phyloP scores from a whole-genome alignment of 1,140 invertebrate genomes.

The Drosophila orosa region DNA sequence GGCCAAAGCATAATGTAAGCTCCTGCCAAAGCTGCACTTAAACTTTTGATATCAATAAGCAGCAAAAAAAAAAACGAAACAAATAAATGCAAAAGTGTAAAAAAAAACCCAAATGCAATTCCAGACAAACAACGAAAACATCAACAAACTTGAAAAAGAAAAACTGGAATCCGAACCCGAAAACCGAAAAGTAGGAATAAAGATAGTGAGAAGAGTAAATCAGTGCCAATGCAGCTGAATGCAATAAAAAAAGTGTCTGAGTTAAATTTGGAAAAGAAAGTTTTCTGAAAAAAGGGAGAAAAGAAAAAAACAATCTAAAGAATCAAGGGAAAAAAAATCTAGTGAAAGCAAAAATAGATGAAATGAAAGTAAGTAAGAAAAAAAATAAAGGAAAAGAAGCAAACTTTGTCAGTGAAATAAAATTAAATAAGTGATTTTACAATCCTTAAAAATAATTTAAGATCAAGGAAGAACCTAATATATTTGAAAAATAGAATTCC shows the following conservation, averaged over 20 bases:
- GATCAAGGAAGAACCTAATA: not conserved
- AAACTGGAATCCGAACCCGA: not conserved
- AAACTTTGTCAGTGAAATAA: not conserved
- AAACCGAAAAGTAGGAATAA: constrained; percentile 24
- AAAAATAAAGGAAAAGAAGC: not conserved
- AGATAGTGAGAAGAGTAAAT: constrained; percentile 36
- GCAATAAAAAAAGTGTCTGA: constrained; percentile 23
- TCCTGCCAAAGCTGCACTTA: constrained; percentile 77
- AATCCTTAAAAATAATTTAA: not conserved
- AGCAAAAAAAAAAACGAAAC: constrained; percentile 22
- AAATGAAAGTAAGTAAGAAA: not conserved
- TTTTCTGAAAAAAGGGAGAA: constrained; percentile 14
- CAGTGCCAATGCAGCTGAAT: constrained; percentile 26
- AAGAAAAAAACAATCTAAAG: not conserved
- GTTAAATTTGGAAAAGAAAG: constrained; percentile 40
- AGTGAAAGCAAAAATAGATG: constrained; percentile 1
- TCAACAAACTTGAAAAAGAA: constrained; percentile 35
- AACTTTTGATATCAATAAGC: constrained; percentile 81
- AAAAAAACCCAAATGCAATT: constrained; percentile 50
- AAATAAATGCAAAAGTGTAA: constrained; percentile 26
- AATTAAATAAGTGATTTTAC: not conserved
- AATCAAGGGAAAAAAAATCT: constrained; percentile 4
- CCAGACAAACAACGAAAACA: constrained; percentile 40
- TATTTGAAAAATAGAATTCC: no score
- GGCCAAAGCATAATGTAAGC: constrained; percentile 78